These are phyloP conservation scores for Hydrozoanthus tunicans DNA, from an alignment of 64 coral and sea anemone genomes.

Conservation along the genomic window DNA sequence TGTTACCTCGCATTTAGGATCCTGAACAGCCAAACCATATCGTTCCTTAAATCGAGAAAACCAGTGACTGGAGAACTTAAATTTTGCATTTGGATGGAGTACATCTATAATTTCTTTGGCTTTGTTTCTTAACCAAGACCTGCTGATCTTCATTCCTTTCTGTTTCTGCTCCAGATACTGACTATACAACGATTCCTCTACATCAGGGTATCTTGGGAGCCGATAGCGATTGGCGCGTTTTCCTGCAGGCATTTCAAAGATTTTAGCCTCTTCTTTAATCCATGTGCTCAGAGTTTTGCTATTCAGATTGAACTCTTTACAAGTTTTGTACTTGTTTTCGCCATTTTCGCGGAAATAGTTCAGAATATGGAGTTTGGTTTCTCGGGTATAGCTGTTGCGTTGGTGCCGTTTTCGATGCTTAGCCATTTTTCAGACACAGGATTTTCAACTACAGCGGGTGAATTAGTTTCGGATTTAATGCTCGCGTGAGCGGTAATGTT, in stretches of 20 bases:
- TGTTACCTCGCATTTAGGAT: background rate
- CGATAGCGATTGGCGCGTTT: conserved; percentile 50
- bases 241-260: conserved; percentile 35
- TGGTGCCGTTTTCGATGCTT: conserved; percentile 43
- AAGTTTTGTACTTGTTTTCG: conserved; percentile 50
- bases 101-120: conserved; percentile 46
- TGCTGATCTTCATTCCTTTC: background rate
- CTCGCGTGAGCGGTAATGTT: conserved; percentile 29
- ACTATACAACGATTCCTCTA: conserved; percentile 2
- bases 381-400: conserved; percentile 38
- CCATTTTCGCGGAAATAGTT: conserved; percentile 52
- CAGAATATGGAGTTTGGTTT: conserved; percentile 40
- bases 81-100: conserved; percentile 29
- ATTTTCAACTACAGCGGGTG: background rate
- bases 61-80: conserved; percentile 56
- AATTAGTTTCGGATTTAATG: background rate
- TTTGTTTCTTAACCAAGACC: conserved; percentile 46
- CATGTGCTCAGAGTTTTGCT: conserved; percentile 57
- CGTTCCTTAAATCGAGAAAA: conserved; percentile 51
- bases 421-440: background rate
- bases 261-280: conserved; percentile 51
- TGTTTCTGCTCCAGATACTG: conserved; percentile 51
- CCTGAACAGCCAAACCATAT: conserved; percentile 24
- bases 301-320: conserved; percentile 45
- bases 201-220: conserved; percentile 41